Conservation (phyloP, 2,113 vertebrate species). For the Thalassarche chlororhynchos region DNA sequence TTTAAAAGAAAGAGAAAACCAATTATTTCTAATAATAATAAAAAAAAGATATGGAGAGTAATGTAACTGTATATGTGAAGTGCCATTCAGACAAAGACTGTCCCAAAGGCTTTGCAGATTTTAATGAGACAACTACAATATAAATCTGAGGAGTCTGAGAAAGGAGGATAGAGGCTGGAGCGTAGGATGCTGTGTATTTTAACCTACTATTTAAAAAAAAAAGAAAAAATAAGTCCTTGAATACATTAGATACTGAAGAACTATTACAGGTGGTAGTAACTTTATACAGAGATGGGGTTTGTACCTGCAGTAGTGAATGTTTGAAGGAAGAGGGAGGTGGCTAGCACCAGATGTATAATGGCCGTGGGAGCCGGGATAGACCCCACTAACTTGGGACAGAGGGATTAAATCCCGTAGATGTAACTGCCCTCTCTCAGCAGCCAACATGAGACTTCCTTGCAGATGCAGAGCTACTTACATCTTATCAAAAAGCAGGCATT, state of each 20-base stretch:
- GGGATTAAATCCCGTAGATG: not conserved
- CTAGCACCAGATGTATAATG: not conserved
- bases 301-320: not conserved
- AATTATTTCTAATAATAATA: not conserved
- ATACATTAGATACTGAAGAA: not conserved
- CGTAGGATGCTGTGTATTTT: not conserved
- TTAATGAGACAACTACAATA: not conserved
- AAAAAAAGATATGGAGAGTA: not conserved
- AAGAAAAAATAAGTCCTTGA: fast-evolving
- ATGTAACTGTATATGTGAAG: not conserved
- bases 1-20: not conserved
- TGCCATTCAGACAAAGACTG: not conserved
- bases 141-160: not conserved
- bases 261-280: not conserved
- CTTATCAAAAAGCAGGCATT: not conserved
- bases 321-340: not conserved
- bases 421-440: not conserved
- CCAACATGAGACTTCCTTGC: not conserved
- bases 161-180: not conserved
- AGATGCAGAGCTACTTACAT: not conserved
- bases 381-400: not conserved
- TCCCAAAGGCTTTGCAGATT: not conserved
- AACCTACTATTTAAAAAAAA: not conserved
- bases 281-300: not conserved
- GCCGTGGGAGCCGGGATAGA: not conserved